phyloP scores from a whole-genome alignment of 2,113 vertebrate genomes.

The Stictonetta naevosa region DNA sequence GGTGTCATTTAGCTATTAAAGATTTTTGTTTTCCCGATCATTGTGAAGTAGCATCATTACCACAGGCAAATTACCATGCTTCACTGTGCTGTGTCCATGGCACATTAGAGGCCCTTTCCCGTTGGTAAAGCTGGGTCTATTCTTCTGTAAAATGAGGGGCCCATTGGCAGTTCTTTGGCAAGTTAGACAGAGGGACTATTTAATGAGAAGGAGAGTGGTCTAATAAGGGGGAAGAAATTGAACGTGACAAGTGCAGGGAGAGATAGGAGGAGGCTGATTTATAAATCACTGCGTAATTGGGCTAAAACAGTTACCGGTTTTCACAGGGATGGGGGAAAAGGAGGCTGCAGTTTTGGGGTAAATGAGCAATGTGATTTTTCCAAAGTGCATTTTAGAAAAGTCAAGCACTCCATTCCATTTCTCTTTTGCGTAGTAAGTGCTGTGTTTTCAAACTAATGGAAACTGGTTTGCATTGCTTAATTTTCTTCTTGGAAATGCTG shows the following conservation, averaged over 20 bases:
- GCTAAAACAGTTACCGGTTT: neutral
- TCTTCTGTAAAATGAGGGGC: conserved; percentile 80
- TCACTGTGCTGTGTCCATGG: conserved; percentile 80
- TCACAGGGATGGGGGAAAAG: neutral
- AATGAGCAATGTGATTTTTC: neutral
- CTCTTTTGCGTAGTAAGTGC: neutral
- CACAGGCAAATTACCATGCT: conserved; percentile 82
- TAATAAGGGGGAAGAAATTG: conserved; percentile 64
- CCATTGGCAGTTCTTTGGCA: conserved; percentile 88
- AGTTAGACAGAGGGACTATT: conserved; percentile 84
- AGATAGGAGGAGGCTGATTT: conserved; percentile 29
- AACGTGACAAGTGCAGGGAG: conserved; percentile 54
- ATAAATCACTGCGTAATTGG: conserved; percentile 16
- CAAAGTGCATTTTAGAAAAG: neutral
- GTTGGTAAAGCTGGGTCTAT: conserved; percentile 78
- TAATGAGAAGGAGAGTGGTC: conserved; percentile 78
- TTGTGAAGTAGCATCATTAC: conserved; percentile 86
- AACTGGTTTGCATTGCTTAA: neutral
- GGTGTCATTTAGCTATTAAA: conserved; percentile 73
- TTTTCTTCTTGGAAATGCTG: conserved; percentile 6
- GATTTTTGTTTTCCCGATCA: conserved; percentile 78
- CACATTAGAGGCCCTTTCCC: conserved; percentile 81
- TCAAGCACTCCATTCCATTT: neutral
- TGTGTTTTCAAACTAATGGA: conserved; percentile 18
- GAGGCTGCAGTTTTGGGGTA: neutral